These are phyloP conservation scores for Ophiothrix spiculata DNA, from an alignment of 35 echinoderm and acorn worm genomes.

Conservation along the genomic window DNA sequence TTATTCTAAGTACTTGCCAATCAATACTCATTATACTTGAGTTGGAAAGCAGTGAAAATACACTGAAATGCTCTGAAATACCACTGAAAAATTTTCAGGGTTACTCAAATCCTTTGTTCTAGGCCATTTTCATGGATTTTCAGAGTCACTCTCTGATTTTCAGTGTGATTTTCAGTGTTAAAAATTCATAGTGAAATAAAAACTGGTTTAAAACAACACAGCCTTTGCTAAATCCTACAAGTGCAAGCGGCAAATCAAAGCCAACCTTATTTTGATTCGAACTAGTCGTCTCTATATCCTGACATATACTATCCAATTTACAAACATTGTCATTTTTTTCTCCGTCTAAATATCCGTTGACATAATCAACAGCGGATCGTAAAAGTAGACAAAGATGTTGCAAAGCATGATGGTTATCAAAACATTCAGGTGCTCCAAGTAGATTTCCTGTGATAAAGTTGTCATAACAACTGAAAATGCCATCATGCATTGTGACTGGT, in stretches of 20 bases:
- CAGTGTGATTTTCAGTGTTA: no score
- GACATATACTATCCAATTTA: not conserved
- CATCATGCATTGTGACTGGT: conserved; percentile 44
- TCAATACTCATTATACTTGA: no score
- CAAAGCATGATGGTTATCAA: conserved; percentile 32
- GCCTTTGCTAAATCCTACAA: conserved; percentile 77
- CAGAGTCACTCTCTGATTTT: no score
- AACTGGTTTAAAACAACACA: conserved; percentile 72
- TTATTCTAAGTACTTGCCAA: no score
- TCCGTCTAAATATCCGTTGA: not conserved
- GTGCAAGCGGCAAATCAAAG: conserved; percentile 25
- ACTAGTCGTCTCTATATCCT: no score
- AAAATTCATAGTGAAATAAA: no score
- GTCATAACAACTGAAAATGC: conserved; percentile 64
- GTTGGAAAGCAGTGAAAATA: no score
- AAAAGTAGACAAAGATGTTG: conserved; percentile 40
- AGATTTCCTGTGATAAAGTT: conserved; percentile 48
- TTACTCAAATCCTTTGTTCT: no score
- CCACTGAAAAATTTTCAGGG: no score
- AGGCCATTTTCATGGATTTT: no score
- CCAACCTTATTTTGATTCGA: no score
- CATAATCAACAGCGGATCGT: conserved; percentile 8
- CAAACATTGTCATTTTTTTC: not conserved
- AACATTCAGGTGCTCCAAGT: conserved; percentile 40
- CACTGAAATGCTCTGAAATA: no score